Evolutionary conservation across 2,888 invertebrate species (phyloP).

Genomic region (Agrotis puta): DNA sequence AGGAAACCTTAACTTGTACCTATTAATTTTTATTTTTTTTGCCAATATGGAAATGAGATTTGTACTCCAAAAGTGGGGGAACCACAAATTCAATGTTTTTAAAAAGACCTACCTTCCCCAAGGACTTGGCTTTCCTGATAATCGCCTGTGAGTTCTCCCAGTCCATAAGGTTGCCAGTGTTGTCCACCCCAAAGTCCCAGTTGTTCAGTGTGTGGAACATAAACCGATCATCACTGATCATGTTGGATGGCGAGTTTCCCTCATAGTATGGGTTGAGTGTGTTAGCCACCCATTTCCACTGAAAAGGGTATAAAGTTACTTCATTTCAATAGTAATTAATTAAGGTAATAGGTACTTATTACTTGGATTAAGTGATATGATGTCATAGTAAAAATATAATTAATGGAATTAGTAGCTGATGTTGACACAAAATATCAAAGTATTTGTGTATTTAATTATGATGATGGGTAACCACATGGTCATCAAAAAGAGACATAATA

Average conservation of each 20-base stretch:
- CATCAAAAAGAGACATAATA: neutral
- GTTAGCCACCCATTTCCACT: slow-evolving; percentile 97
- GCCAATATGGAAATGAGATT: neutral
- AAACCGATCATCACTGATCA: slow-evolving; percentile 96
- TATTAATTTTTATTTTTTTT: too few species aligned
- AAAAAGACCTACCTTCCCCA: slow-evolving; percentile 84
- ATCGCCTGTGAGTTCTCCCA: slow-evolving; percentile 93
- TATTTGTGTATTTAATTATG: slow-evolving; percentile 22
- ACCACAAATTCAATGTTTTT: neutral
- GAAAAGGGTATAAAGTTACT: slow-evolving; percentile 27
- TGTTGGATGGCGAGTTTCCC: slow-evolving; percentile 93
- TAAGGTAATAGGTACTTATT: slow-evolving; percentile 19
- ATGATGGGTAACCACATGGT: slow-evolving; percentile 35
- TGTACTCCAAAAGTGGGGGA: neutral
- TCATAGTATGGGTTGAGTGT: slow-evolving; percentile 98
- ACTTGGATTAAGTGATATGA: slow-evolving; percentile 15
- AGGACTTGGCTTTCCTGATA: slow-evolving; percentile 84
- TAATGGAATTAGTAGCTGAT: slow-evolving; percentile 32
- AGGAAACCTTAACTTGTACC: neutral
- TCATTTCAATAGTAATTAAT: slow-evolving; percentile 30
- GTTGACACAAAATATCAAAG: neutral
- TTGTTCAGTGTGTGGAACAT: slow-evolving; percentile 94
- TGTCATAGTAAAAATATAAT: slow-evolving; percentile 40
- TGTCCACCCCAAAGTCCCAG: slow-evolving; percentile 97
- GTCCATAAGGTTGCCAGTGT: slow-evolving; percentile 96